Evolutionary conservation across 2,113 vertebrate genomes (phyloP), one percentile per base, ranked within the genome.

Genomic region (Xiphophorus maculatus): DNA sequence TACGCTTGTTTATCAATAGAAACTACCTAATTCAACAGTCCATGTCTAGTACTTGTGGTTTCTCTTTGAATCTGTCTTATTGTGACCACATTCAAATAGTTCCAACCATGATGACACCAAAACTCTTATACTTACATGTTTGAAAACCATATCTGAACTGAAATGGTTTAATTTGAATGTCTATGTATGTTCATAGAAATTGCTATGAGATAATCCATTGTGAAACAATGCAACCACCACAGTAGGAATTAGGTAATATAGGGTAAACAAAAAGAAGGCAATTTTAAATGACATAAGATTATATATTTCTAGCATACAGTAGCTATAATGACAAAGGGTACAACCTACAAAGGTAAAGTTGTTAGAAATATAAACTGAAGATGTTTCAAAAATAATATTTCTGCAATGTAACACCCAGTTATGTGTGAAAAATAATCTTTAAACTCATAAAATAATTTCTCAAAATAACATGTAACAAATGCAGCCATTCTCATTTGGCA

Each of bases 401-500:
- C n/a, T 69, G 30, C 22, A 60, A 35, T 75, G 4, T 17, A 66
- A 63, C 77, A 77, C 14, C 54, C 17, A 48, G 54, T 35, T 65
- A 44, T 63, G 33, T 48, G 30, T 68, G 54, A 32, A 73, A 74
- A 69, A 27, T 61, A 14, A 73, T 64, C 62, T 69, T 70, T 71
- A 40, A 83, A 81, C 33, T 66, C 27, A n/a, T 70, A 0, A 74
- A 83, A 63, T 60, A 14, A 37, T 81, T 60, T 69, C 33, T 77
- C 0, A 71, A 75, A 74, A 69, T 48, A 75, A 40, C 28, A 66
- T 68, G 19, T 27, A 32, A 60, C 15, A 28, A 80, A 74, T 58
- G 30, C 33, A 67, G n/a, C 32, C 60, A 13, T 77, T 66, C 51
- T 82, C 58, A 68, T 76, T 71, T 74, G 63, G 37, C 51, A 63